Evolutionary conservation across 1,140 invertebrate species (phyloP), one percentile per base, ranked within the genome.

Genomic region (Drosophila lowei): DNA sequence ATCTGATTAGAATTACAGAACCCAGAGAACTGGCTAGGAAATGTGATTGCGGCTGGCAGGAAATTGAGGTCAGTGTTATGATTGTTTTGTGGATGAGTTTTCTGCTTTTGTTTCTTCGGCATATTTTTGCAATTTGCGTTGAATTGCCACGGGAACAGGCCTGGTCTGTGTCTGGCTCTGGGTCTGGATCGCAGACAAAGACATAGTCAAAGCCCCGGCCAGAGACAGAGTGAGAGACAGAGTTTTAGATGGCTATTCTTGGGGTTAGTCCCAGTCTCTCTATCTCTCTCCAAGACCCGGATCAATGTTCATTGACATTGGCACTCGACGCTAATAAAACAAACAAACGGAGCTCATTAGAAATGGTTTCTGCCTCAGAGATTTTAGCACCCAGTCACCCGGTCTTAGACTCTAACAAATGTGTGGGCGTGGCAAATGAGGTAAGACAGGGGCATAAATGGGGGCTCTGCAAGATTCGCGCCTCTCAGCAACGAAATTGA

Each of bases 11-110:
- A 88, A 89, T 77, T 76, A 77, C 72, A 70, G 60, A 88, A 72
- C 47, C 55, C 47, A 28, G 34, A 59, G 50, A 66, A 75, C 50
- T 62, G 71, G 71, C 71, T 56, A 68, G 83, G 70, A 86, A 86
- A 86, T 88, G 78, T 89, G 83, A 88, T 89, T 88, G 84, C 75
- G 72, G 80, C 59, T 88, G 83, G 83, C 83, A 86, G 84, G 79
- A 88, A 88, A 88, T 89, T 88, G 83, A 88, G 83, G 83, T 88
- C 83, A 88, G 83, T 88, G 83, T 88, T 88, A 88, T 88, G 83
- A 88, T 89, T 89, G 84, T 88, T 81, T 85, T 88, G 59, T 77
- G 77, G 85, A 86, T 86, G 83, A 78, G 73, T 75, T 80, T 79
- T 76, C 50, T 74, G 63, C 34, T 34, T 75, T 75, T 71, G 55